Conservation (phyloP, 2,797 vertebrate species). For the Crypturellus tataupa region DNA sequence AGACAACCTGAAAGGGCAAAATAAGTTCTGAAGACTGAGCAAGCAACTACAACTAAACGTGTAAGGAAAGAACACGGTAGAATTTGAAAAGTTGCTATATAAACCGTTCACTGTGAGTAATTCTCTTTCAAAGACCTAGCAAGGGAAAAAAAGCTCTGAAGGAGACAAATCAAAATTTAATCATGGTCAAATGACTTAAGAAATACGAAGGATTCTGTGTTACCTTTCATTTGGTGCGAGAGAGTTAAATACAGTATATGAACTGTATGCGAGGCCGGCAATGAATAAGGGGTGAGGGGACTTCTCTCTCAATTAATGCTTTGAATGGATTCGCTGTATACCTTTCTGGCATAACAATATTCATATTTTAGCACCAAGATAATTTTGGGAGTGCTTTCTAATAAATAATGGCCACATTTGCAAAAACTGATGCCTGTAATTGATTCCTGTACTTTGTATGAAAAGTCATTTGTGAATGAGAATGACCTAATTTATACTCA, state of each 20-base stretch:
- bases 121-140: conserved; percentile 29
- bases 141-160: conserved; percentile 12
- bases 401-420: background rate
- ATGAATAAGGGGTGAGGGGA: background rate
- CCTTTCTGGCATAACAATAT: background rate
- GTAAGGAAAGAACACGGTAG: background rate
- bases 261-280: background rate
- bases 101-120: background rate
- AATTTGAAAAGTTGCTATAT: conserved; percentile 4
- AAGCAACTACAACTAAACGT: background rate
- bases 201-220: conserved; percentile 5
- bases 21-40: conserved; percentile 3
- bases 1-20: background rate
- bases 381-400: background rate
- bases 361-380: background rate
- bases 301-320: conserved; percentile 13
- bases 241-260: background rate
- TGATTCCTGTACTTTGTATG: background rate
- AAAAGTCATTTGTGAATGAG: background rate
- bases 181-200: conserved; percentile 50
- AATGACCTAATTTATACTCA: background rate
- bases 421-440: background rate
- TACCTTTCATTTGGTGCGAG: conserved; percentile 15
- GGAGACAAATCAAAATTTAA: conserved; percentile 62
- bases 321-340: conserved; percentile 16